Conservation (phyloP, 2,797 vertebrate genomes). For the Emydoidea blandingii region DNA sequence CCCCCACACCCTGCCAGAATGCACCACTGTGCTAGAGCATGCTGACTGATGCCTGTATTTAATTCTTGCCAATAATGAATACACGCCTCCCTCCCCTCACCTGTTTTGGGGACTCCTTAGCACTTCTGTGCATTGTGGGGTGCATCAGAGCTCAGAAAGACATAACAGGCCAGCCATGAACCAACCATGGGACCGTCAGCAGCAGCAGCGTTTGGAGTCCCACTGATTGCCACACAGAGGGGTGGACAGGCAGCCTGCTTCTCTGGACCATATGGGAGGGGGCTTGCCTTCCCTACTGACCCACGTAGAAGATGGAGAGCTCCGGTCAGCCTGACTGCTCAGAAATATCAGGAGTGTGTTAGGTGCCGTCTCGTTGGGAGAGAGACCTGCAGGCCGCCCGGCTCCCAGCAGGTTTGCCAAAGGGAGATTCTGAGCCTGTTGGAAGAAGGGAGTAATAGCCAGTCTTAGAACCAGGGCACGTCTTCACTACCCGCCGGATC, state of each 20-base stretch:
- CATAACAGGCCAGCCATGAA: background rate
- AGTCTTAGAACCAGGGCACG: no score
- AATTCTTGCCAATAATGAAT: background rate
- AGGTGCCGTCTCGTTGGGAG: background rate
- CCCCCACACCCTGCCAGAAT: background rate
- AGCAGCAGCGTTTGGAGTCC: background rate
- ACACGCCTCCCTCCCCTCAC: background rate
- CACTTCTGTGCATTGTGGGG: background rate
- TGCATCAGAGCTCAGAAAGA: rapidly evolving
- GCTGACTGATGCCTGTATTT: background rate
- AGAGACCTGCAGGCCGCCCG: background rate
- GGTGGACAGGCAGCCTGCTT: background rate
- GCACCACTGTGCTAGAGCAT: background rate
- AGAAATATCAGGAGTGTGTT: background rate
- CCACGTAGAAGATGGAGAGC: background rate
- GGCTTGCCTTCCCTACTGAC: background rate
- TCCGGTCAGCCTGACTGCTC: background rate
- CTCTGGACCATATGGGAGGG: rapidly evolving
- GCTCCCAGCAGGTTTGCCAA: background rate
- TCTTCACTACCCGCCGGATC: no score
- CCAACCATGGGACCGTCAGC: background rate
- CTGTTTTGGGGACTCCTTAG: background rate
- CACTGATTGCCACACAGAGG: rapidly evolving
- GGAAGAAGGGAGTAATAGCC: background rate
- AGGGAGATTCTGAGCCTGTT: background rate